A percentile compares a stretch with the other conserved stretches of the same genome.
Conservation (phyloP, 2,113 vertebrate species). For the Triplophysa rosa region DNA sequence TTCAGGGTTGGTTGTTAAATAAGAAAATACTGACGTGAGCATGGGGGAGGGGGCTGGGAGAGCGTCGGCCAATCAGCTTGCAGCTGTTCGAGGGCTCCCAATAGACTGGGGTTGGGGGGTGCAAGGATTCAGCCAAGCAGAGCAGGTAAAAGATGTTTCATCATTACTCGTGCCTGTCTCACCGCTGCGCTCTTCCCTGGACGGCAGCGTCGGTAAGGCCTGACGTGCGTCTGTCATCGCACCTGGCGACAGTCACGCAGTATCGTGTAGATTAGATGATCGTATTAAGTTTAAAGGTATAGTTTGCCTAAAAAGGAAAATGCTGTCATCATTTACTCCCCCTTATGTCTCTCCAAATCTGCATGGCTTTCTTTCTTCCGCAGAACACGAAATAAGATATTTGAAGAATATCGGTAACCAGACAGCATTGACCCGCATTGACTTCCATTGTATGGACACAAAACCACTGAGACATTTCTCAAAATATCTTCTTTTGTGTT, state of each 20-base stretch:
- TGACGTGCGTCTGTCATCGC: slow-evolving; percentile 1
- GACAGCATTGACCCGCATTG: too few relatives aligned
- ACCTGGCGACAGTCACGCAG: neutral
- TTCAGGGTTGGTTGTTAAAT: slow-evolving; percentile 82
- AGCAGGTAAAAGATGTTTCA: slow-evolving; percentile 51
- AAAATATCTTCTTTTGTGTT: too few relatives aligned
- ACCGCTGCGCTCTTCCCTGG: neutral
- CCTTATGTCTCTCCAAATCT: too few relatives aligned
- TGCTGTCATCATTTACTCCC: too few relatives aligned
- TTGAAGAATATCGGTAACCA: too few relatives aligned
- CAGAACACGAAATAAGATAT: too few relatives aligned
- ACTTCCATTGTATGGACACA: too few relatives aligned
- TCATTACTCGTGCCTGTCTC: slow-evolving; percentile 25
- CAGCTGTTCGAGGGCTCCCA: slow-evolving; percentile 51
- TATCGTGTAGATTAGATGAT: neutral
- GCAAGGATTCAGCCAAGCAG: slow-evolving; percentile 18
- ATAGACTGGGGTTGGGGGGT: slow-evolving; percentile 50
- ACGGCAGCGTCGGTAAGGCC: neutral
- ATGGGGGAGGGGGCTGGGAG: slow-evolving; percentile 58
- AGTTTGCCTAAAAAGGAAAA: too few relatives aligned
- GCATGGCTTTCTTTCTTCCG: too few relatives aligned
- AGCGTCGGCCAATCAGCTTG: slow-evolving; percentile 65
- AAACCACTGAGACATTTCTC: too few relatives aligned
- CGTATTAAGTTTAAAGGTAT: neutral
- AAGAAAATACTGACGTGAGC: slow-evolving; percentile 76